Evolutionary conservation across 2,113 vertebrate species (phyloP), one percentile per base, ranked within the genome.

Genomic region (Phalacrocorax aristotelis): DNA sequence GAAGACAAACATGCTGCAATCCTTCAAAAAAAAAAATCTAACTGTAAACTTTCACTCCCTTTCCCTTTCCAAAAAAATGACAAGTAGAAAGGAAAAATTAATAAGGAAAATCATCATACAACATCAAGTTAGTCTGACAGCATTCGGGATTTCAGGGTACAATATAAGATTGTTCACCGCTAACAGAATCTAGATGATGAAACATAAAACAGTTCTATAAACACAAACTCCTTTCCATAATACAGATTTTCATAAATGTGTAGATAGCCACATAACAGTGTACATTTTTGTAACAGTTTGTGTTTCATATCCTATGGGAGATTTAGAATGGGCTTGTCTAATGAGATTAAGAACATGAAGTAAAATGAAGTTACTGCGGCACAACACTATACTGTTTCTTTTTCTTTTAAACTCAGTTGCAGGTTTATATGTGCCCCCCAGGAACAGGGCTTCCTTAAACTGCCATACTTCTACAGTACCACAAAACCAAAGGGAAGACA

Each of bases 351-450:
- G 26, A 26, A 34, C 6, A 46, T 9, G 17, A 76, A 34, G 4
- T 34, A 81, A 66, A 87, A 91, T n/a, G 1, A 71, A 78, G 75
- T 60, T 60, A 75, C 21, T 40, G 4, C 18, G 38, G 34, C 27
- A 19, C 15, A 62, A 36, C 27, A 15, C 8, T 30, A 4, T 26
- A 17, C 5, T 30, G 3, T 19, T 79, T 36, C 5, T 70, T 54
- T 91, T 74, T 42, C 11, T 64, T 74, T 69, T 40, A 19, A 40
- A 49, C 15, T 82, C 11, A 19, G 15, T 34, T 36, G 6, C 13
- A 79, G 14, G 3, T 64, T 82, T 79, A 18, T 6, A 0, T 27
- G 2, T 40, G 2, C 5, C 2, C 7, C 22, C 8, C 30, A 75
- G 38, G 79, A 65, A 21, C 0, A 66, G 18, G 7, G 4, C 5